Evolutionary conservation across 2,888 invertebrate species (phyloP), one percentile per base, ranked within the genome.

Genomic region (Gandaritis pyraliata): DNA sequence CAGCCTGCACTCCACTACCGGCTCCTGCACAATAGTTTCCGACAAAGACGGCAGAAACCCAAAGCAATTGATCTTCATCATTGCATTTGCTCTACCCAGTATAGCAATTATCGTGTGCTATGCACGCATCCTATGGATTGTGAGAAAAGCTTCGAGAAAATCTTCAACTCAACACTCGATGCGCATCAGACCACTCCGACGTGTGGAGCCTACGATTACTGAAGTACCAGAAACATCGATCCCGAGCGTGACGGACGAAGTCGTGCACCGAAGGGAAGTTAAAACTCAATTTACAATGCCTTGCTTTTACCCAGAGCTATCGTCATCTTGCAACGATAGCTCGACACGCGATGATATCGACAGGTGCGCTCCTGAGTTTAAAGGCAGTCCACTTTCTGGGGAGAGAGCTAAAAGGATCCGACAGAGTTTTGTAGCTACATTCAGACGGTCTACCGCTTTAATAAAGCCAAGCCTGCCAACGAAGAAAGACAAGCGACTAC

Each of bases 1-100:
- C 74, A 97, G 96, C 1, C 89, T 97, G 65, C 96, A 97, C 76
- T 88, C 87, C 0, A 85, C 86, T 18, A 95, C 96, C 53, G 96
- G 96, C 0, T 96, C 96, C 10, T 97, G 97, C 78, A 95, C 96
- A 36, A 96, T 97, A 72, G 87, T 96, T 0, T 94, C 93, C 0
- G 96, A 96, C 76, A 80, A 90, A 39, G 87, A 94, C 72, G 93
- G 94, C 63, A 93, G 94, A 49, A 94, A 96, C 50, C 95, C 97
- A 2, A 98, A 96, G 82, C 95, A 94, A 72, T 94, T 95, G 53
- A 93, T 98, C 1, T 98, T 98, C 81, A 92, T 96, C 2, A 93
- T 94, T 49, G 97, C 96, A 18, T 98, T 98, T 77, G 93, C 96
- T 55, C 91, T 98, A 49, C 98, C 98, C 0, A 97, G 97, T 82